Evolutionary conservation across 2,797 vertebrate genomes (phyloP).

Genomic region (Eulemur albifrons): DNA sequence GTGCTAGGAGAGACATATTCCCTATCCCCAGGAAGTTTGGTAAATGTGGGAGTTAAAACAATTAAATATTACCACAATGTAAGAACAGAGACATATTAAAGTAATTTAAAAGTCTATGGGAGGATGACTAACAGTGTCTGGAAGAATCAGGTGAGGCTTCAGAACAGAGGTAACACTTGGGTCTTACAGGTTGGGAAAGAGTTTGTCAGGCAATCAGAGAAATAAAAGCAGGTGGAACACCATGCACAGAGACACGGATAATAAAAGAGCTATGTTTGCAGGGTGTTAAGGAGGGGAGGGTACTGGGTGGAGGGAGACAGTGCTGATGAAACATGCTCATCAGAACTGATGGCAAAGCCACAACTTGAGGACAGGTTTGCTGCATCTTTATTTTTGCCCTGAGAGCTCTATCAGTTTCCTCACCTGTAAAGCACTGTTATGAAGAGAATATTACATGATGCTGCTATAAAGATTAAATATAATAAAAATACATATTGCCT

Average conservation of each 20-base stretch:
- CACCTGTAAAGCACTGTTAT: background rate
- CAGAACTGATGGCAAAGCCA: background rate
- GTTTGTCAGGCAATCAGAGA: background rate
- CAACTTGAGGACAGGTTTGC: background rate
- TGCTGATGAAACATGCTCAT: background rate
- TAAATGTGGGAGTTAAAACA: background rate
- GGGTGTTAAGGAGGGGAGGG: background rate
- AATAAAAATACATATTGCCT: background rate
- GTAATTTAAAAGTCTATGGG: background rate
- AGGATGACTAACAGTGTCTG: background rate
- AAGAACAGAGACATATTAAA: background rate
- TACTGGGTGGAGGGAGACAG: fast-evolving
- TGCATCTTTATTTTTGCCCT: background rate
- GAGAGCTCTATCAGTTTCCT: background rate
- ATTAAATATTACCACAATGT: background rate
- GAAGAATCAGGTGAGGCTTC: background rate
- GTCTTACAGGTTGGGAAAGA: background rate
- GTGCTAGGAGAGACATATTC: background rate
- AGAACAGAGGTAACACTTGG: background rate
- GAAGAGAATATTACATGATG: background rate
- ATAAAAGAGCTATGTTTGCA: background rate
- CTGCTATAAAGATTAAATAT: background rate
- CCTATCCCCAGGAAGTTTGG: background rate
- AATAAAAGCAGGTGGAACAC: background rate
- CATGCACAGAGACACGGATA: background rate